Percentiles rank a stretch among this genome's conserved stretches.
Conservation (phyloP, 92 coral and sea anemone species). For the Actinostola sp. region DNA sequence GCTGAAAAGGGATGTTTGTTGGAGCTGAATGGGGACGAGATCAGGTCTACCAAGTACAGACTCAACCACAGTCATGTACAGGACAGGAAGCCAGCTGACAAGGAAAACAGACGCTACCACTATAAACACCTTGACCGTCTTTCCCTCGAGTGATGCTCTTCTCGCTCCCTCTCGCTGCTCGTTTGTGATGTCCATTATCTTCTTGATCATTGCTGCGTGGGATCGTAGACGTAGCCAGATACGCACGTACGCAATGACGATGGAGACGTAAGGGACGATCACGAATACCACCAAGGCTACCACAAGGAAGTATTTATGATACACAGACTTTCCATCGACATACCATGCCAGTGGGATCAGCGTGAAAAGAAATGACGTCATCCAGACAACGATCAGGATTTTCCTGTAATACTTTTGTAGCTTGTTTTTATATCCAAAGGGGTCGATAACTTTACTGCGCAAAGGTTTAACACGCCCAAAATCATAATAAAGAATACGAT, state of each 20-base stretch:
- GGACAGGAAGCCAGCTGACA: slow-evolving; percentile 46
- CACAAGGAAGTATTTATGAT: slow-evolving; percentile 42
- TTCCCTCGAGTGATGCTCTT: slow-evolving; percentile 48
- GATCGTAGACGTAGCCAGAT: slow-evolving; percentile 24
- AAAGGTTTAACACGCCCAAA: slow-evolving; percentile 45
- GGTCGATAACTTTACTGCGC: slow-evolving; percentile 28
- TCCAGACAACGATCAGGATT: slow-evolving; percentile 34
- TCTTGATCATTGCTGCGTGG: slow-evolving; percentile 33
- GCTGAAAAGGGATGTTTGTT: slow-evolving; percentile 13
- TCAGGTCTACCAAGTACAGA: slow-evolving; percentile 27
- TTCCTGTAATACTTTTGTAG: slow-evolving; percentile 19
- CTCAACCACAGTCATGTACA: slow-evolving; percentile 40
- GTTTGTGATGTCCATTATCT: slow-evolving; percentile 12
- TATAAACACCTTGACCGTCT: slow-evolving; percentile 44
- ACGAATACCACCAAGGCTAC: slow-evolving; percentile 28
- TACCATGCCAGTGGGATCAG: background rate
- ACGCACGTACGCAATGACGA: slow-evolving; percentile 29
- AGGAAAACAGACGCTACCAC: slow-evolving; percentile 45
- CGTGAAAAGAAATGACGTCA: too few species aligned
- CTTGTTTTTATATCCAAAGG: slow-evolving; percentile 22
- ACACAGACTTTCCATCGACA: background rate
- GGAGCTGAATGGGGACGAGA: slow-evolving; percentile 33
- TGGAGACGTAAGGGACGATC: slow-evolving; percentile 39
- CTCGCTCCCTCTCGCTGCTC: slow-evolving; percentile 30
- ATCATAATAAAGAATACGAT: slow-evolving; percentile 26